These are phyloP conservation scores for Eupithecia vulgata DNA, from an alignment of 2,888 invertebrate species.

Conservation along the genomic window DNA sequence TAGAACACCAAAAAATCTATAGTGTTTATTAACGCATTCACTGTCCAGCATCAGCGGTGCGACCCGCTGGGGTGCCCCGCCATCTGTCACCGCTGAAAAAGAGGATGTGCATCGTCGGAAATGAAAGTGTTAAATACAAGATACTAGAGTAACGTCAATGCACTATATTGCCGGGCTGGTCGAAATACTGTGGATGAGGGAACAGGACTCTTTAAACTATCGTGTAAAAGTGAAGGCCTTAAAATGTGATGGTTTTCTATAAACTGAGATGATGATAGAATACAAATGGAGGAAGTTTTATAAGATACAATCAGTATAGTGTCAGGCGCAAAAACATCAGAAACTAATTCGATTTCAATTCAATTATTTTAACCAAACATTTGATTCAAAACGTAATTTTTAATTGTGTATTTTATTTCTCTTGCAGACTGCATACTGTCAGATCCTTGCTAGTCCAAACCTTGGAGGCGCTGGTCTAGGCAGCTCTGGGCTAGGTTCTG, in stretches of 20 bases:
- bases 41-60: too few relatives aligned
- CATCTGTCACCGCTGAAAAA: too few relatives aligned
- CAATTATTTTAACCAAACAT: background rate
- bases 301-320: background rate
- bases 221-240: background rate
- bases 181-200: background rate
- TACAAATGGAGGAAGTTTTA: background rate
- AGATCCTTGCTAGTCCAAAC: background rate
- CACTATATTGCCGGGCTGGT: background rate
- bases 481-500: background rate
- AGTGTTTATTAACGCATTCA: too few relatives aligned
- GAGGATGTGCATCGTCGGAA: too few relatives aligned
- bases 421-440: constrained; percentile 2
- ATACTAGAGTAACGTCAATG: background rate
- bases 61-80: too few relatives aligned
- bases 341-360: background rate
- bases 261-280: background rate
- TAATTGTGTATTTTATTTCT: background rate
- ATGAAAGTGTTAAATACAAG: too few relatives aligned
- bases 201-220: background rate
- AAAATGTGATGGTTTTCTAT: background rate
- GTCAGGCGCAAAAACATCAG: background rate
- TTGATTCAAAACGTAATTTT: background rate
- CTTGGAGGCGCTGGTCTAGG: constrained; percentile 11
- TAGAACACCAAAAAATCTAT: background rate